Evolutionary conservation across 1,140 invertebrate genomes (phyloP).

Genomic region (Heliconius congener): DNA sequence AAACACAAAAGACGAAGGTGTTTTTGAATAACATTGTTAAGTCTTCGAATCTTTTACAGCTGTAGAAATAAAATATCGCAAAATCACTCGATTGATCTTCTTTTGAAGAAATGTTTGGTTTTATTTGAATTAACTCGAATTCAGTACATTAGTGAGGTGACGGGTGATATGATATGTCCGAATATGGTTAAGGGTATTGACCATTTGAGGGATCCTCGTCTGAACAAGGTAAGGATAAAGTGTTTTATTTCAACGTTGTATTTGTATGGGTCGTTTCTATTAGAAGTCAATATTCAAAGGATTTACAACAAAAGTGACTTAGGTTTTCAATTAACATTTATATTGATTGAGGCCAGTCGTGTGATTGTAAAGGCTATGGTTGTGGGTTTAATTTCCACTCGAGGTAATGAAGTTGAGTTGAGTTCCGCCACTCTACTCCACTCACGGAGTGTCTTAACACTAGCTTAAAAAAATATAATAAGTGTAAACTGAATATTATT

Average conservation of each 20-base stretch:
- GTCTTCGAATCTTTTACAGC: constrained; percentile 15
- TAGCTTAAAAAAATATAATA: too few species aligned
- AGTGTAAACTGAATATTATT: too few species aligned
- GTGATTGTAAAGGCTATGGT: too few species aligned
- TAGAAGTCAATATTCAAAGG: neutral
- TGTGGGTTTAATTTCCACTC: too few species aligned
- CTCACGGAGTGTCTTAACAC: too few species aligned
- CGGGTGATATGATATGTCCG: constrained; percentile 83
- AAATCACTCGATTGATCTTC: constrained; percentile 3
- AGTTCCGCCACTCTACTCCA: too few species aligned
- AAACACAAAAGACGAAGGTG: neutral
- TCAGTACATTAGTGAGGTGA: constrained; percentile 82
- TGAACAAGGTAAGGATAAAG: constrained; percentile 80
- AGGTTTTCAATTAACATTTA: too few species aligned
- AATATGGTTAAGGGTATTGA: constrained; percentile 88
- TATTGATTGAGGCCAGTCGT: too few species aligned
- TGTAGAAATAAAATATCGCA: constrained; percentile 22
- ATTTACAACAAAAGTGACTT: too few species aligned
- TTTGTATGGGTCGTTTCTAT: neutral
- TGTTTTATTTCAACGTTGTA: neutral
- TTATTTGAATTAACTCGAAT: constrained; percentile 19
- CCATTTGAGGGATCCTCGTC: constrained; percentile 89
- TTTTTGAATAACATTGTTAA: constrained; percentile 11
- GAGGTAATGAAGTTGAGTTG: too few species aligned
- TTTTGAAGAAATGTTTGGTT: constrained; percentile 20